These are phyloP conservation scores for Drosophila subobscura DNA, from an alignment of 1,140 invertebrate species.

Conservation along the genomic window DNA sequence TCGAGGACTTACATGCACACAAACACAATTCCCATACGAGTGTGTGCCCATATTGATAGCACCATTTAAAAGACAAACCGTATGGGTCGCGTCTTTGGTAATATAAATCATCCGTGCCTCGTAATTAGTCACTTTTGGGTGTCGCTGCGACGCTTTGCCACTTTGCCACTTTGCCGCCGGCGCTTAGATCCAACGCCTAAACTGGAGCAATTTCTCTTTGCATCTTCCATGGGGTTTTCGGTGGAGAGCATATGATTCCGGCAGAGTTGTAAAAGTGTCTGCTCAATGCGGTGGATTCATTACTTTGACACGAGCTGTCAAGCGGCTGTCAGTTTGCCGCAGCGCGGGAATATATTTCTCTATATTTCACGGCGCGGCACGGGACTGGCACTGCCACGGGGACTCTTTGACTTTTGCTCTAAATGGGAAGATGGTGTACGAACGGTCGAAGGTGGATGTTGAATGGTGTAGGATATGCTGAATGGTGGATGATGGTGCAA, in stretches of 20 bases:
- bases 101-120: constrained; percentile 77
- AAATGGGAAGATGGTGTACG: no score
- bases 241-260: constrained; percentile 28
- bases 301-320: constrained; percentile 83
- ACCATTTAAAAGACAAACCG: constrained; percentile 58
- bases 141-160: constrained; percentile 32
- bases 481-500: constrained; percentile 69
- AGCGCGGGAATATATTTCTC: constrained; percentile 68
- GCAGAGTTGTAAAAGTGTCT: constrained; percentile 77
- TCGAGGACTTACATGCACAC: not conserved
- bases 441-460: no score
- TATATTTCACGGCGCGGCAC: constrained; percentile 7
- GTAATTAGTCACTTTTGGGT: constrained; percentile 79
- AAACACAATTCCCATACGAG: no score
- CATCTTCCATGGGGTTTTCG: constrained; percentile 25
- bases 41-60: constrained; percentile 43
- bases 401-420: not conserved
- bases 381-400: constrained; percentile 7
- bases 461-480: constrained; percentile 13
- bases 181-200: constrained; percentile 47
- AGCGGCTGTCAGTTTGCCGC: constrained; percentile 80
- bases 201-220: constrained; percentile 75
- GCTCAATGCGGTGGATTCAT: constrained; percentile 81
- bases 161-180: constrained; percentile 51
- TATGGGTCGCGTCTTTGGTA: constrained; percentile 64